A percentile compares a stretch with the other conserved stretches of the same genome.
These are phyloP conservation scores for Ovibos moschatus DNA, from an alignment of 2,113 vertebrate species.

Conservation along the genomic window DNA sequence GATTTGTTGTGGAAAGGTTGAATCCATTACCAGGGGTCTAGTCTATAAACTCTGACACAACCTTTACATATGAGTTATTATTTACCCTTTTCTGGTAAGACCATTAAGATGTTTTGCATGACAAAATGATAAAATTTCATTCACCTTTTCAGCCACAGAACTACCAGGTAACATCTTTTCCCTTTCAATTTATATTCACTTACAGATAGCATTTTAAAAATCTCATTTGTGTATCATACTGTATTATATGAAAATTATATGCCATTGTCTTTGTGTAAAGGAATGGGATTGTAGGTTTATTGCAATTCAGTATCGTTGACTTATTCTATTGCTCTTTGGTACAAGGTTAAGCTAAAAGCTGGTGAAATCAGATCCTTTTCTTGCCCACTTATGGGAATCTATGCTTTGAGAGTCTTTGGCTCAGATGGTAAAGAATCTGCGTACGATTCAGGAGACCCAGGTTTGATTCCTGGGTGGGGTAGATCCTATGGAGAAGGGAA, in stretches of 20 bases:
- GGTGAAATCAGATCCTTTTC: background rate
- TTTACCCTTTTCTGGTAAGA: slow-evolving; percentile 75
- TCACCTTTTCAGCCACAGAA: slow-evolving; percentile 72
- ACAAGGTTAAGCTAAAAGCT: background rate
- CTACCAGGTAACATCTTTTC: slow-evolving; percentile 35
- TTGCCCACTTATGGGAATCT: background rate
- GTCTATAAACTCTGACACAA: slow-evolving; percentile 84
- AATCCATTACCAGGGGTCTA: slow-evolving; percentile 83
- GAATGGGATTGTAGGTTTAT: background rate
- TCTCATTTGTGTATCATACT: background rate
- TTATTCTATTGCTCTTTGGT: background rate
- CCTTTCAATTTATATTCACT: slow-evolving; percentile 15
- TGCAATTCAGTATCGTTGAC: background rate
- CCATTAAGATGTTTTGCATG: slow-evolving; percentile 78
- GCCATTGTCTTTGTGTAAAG: slow-evolving; percentile 3
- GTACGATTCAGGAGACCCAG: accelerated
- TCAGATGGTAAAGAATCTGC: background rate
- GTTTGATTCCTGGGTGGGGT: background rate
- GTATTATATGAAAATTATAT: background rate
- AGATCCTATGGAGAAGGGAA: background rate
- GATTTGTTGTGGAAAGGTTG: slow-evolving; percentile 85
- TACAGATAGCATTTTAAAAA: background rate
- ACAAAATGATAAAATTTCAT: slow-evolving; percentile 80
- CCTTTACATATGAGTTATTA: slow-evolving; percentile 81
- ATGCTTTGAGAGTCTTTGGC: background rate